Base-by-base conservation (phyloP, 1,140 invertebrate species). In the Drosophila elegans region DNA sequence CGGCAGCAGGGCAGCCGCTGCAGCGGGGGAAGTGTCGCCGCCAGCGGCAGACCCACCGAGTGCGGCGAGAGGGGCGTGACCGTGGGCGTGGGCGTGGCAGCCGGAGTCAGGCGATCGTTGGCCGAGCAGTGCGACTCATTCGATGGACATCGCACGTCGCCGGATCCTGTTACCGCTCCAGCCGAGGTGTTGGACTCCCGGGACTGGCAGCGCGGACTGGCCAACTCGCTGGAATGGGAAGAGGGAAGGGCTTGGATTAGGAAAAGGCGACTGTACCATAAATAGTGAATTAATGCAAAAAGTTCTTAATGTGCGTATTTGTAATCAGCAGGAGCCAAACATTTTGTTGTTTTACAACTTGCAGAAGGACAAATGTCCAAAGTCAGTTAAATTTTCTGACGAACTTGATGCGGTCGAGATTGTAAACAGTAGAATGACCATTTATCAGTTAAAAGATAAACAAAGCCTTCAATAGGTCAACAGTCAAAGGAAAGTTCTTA, bases 141-240 rank as follows among this genome's bases (percentile, higher is more conserved):
- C 32, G 95, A 95, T 36, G 95, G 94, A 89, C 95, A 95, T 41
- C 95, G 93, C 45, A 93, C 94, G 16, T 90, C 90, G 5, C 66
- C 74, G 0, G 78, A 74, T 2, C 39, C 60, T 3, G 29, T 34
- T 3, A 61, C 73, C 1, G 64, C 61, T 53, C 67, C 67, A 11
- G 94, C 74, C 36, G 94, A 94, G 56, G 95, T 94, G 36, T 74
- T 91, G 51, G 96, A 97, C 86, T 97, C 96, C 77, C 96, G 94
- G 55, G 96, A 97, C 63, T 96, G 94, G 93, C 96, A 96, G 85
- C 96, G 94, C 57, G 96, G 96, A 93, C 95, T 96, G 90, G 94
- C 93, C 91, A 94, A 92, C 92, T 97, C 96, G 93, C 96, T 97
- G 94, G 16, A 94, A 94, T n/a, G 3, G 12, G 13, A 52, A 21